Percentiles rank a stretch among this genome's conserved stretches.
These are phyloP conservation scores for Apostichopus parvimensis DNA, from an alignment of 35 echinoderm and acorn worm species.

Conservation along the genomic window DNA sequence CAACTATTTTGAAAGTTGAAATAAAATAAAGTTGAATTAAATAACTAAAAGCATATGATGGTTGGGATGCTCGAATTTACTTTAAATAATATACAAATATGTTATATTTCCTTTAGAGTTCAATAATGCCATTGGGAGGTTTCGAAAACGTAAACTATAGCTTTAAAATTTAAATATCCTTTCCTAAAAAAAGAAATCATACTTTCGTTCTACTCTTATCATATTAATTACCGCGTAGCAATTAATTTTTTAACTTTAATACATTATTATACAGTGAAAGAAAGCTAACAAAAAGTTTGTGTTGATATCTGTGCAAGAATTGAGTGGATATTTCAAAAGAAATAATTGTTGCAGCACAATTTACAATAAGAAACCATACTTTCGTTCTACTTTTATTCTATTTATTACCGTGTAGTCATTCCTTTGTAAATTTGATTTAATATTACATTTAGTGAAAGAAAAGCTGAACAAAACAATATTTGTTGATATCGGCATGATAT, in stretches of 20 bases:
- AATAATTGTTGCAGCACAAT: background rate
- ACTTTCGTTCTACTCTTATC: background rate
- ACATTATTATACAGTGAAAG: background rate
- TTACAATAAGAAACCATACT: background rate
- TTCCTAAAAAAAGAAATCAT: background rate
- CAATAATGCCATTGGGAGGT: too few relatives aligned
- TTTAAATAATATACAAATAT: too few relatives aligned
- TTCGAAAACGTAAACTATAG: too few relatives aligned
- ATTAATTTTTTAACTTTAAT: background rate
- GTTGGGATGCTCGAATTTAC: too few relatives aligned
- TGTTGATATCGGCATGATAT: background rate
- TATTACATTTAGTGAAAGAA: background rate
- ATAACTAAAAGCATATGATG: too few relatives aligned
- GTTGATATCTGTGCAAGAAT: too few relatives aligned
- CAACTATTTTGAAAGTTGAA: too few relatives aligned
- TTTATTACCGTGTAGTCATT: background rate
- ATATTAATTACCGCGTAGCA: background rate
- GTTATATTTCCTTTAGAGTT: too few relatives aligned
- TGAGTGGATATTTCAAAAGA: too few relatives aligned
- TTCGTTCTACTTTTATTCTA: background rate
- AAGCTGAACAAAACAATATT: background rate
- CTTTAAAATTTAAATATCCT: too few relatives aligned
- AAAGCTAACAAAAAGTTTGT: background rate
- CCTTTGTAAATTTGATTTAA: background rate
- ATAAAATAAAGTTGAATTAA: too few relatives aligned